These are phyloP conservation scores for Cheilosia vernalis DNA, from an alignment of 2,888 invertebrate genomes.

Conservation along the genomic window DNA sequence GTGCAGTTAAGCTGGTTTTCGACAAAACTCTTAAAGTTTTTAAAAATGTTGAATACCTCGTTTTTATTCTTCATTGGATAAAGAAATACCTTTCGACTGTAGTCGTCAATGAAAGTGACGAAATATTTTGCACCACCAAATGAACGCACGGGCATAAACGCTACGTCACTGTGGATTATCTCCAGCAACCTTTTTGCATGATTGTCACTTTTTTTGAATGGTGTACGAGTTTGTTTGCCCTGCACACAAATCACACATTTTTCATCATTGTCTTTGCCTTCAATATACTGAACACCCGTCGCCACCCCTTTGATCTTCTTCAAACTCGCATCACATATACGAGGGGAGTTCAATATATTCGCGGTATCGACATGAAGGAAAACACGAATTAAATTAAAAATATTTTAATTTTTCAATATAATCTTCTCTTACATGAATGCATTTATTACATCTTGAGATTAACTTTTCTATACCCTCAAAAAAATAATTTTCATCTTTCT, in stretches of 20 bases:
- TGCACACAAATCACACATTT: background rate
- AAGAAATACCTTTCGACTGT: background rate
- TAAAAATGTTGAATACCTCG: slow-evolving; percentile 10
- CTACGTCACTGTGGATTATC: too few relatives aligned
- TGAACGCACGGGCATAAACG: background rate
- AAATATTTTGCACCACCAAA: slow-evolving; percentile 8
- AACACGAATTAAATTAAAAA: too few relatives aligned
- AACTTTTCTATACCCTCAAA: too few relatives aligned
- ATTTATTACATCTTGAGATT: too few relatives aligned
- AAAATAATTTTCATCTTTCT: too few relatives aligned
- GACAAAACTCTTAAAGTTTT: slow-evolving; percentile 1
- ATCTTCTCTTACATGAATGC: too few relatives aligned
- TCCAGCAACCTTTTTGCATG: too few relatives aligned
- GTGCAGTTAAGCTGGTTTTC: slow-evolving; percentile 1
- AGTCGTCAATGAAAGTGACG: slow-evolving; percentile 9
- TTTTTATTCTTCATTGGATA: slow-evolving; percentile 12
- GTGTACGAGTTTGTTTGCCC: background rate
- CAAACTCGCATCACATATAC: background rate
- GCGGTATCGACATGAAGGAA: too few relatives aligned
- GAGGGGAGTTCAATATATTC: too few relatives aligned
- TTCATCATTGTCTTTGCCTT: background rate
- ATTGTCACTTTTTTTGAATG: too few relatives aligned
- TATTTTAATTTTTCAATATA: too few relatives aligned
- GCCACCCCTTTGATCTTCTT: background rate
- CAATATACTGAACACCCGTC: background rate